Conservation (phyloP, 2,888 invertebrate genomes). For the Caenorhabditis sp. region DNA sequence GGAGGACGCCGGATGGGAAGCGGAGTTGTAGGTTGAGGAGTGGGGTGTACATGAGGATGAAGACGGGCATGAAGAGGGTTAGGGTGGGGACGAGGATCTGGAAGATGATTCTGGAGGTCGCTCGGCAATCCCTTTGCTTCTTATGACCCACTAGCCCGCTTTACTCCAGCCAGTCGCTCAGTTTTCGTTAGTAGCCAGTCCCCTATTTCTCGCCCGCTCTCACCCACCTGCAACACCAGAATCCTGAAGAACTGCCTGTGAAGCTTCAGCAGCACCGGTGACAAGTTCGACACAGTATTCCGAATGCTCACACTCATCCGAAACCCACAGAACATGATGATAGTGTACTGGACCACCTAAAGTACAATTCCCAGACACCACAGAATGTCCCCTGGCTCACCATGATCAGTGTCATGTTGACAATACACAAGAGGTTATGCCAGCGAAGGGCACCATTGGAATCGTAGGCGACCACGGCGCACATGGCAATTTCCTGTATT, state of each 20-base stretch:
- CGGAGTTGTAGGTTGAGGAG: not conserved
- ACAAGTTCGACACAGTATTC: not conserved
- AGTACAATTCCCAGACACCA: no score
- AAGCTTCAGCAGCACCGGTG: not conserved
- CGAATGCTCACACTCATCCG: conserved; percentile 1
- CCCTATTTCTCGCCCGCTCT: no score
- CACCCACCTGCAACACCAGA: no score
- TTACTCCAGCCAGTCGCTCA: no score
- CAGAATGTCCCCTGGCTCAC: no score
- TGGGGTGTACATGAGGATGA: not conserved
- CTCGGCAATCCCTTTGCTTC: no score
- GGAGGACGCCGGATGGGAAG: conserved; percentile 6
- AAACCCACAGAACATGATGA: conserved; percentile 18
- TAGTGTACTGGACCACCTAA: no score
- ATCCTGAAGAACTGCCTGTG: conserved; percentile 19
- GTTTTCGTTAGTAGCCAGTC: no score
- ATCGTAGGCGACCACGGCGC: conserved; percentile 31
- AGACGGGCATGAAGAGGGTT: conserved; percentile 1
- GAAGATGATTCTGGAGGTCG: no score
- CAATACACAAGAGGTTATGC: conserved; percentile 29
- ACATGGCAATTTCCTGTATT: conserved; percentile 38
- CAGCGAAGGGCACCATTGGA: conserved; percentile 11
- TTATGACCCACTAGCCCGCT: no score
- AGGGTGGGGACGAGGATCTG: conserved; percentile 10
- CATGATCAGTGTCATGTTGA: conserved; percentile 30